phyloP scores from a whole-genome alignment of 2,113 vertebrate species.

The Rhinoderma darwinii region DNA sequence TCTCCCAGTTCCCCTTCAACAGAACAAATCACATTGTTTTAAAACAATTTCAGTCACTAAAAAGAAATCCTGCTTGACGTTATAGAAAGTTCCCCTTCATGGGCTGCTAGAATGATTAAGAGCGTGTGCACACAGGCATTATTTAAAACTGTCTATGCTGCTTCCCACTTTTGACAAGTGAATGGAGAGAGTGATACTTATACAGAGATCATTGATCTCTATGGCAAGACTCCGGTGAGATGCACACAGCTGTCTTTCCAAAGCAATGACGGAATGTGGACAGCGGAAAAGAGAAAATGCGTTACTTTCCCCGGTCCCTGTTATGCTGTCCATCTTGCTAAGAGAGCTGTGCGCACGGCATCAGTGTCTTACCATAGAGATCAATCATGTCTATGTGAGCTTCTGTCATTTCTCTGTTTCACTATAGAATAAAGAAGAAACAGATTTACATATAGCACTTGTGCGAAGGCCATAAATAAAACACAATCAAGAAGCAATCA shows the following conservation, averaged over 20 bases:
- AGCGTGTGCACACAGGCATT: constrained; percentile 22
- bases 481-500: background rate
- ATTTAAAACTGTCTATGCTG: constrained; percentile 39
- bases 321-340: constrained; percentile 5
- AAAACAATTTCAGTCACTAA: constrained; percentile 26
- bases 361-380: constrained; percentile 11
- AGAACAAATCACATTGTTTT: constrained; percentile 14
- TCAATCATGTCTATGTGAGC: constrained; percentile 33
- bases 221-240: background rate
- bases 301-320: background rate
- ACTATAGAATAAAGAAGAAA: constrained; percentile 5
- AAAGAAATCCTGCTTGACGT: constrained; percentile 28
- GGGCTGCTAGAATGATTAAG: constrained; percentile 23
- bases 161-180: constrained; percentile 34
- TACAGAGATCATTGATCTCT: constrained; percentile 21
- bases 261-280: constrained; percentile 12
- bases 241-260: constrained; percentile 28
- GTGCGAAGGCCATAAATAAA: constrained; percentile 25
- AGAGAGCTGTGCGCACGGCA: constrained; percentile 9
- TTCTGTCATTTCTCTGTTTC: constrained; percentile 1
- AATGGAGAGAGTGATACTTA: constrained; percentile 12
- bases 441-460: constrained; percentile 19
- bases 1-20: background rate
- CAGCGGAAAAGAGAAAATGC: constrained; percentile 20
- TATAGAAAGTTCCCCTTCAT: constrained; percentile 27